phyloP scores from a whole-genome alignment of 1,140 invertebrate genomes.

The Caenorhabditis latens region DNA sequence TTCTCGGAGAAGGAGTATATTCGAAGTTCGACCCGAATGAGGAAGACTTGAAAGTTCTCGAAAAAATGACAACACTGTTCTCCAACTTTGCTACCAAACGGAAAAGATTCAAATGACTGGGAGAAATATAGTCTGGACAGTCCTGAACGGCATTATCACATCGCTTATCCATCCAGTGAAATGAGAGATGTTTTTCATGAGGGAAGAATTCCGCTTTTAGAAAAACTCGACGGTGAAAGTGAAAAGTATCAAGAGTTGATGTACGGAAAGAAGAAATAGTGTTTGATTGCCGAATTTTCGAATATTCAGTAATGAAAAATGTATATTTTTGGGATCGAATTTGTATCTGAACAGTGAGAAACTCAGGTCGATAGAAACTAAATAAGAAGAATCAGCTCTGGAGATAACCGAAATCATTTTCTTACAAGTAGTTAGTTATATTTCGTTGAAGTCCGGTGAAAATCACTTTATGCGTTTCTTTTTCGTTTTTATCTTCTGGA shows the following conservation, averaged over 20 bases:
- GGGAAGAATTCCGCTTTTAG: constrained; percentile 8
- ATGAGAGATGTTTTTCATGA: constrained; percentile 55
- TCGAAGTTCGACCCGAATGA: constrained; percentile 56
- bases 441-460: too few species aligned
- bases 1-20: constrained; percentile 67
- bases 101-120: constrained; percentile 26
- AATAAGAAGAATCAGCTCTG: too few species aligned
- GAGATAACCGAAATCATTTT: too few species aligned
- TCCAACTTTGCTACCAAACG: constrained; percentile 71
- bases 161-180: background rate
- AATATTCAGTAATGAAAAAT: too few species aligned
- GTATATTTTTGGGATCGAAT: too few species aligned
- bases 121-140: background rate
- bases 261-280: constrained; percentile 8
- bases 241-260: constrained; percentile 32
- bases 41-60: constrained; percentile 65
- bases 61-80: constrained; percentile 60
- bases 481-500: too few species aligned
- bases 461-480: too few species aligned
- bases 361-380: too few species aligned
- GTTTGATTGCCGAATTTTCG: too few species aligned
- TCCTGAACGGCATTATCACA: constrained; percentile 47
- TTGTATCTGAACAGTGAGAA: too few species aligned
- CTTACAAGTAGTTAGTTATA: too few species aligned
- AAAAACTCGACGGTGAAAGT: constrained; percentile 32